phyloP scores from a whole-genome alignment of 2,797 vertebrate species.

The Mionectes olivaceus region DNA sequence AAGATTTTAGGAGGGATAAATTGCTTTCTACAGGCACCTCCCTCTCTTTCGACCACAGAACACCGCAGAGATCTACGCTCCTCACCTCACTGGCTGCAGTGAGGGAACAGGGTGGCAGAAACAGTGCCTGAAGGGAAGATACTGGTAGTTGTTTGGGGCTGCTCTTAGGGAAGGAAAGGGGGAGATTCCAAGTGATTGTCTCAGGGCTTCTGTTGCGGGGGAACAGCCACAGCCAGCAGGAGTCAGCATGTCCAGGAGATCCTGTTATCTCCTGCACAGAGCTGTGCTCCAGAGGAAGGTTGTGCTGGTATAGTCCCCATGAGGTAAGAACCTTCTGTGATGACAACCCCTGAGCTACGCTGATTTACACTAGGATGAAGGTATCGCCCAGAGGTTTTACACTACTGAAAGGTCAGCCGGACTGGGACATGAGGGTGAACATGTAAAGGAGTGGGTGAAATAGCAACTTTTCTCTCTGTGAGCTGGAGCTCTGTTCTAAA shows the following conservation, averaged over 20 bases:
- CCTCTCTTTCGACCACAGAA: not conserved
- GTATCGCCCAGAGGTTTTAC: slow-evolving; percentile 2
- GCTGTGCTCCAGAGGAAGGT: not conserved
- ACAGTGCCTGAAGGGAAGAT: not conserved
- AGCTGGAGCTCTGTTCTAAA: not conserved
- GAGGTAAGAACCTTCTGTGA: slow-evolving; percentile 10
- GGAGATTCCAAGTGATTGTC: not conserved
- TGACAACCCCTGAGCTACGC: not conserved
- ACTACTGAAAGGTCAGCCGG: slow-evolving; percentile 29
- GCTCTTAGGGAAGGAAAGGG: not conserved
- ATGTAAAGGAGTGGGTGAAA: not conserved
- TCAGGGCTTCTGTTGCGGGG: not conserved
- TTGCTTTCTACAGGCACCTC: not conserved
- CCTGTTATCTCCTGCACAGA: not conserved
- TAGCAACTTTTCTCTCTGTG: not conserved
- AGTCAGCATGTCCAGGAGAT: not conserved
- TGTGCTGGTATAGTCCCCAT: not conserved
- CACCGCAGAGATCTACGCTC: not conserved
- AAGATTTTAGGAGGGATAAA: not conserved
- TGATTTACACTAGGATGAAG: slow-evolving; percentile 39
- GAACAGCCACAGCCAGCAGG: not conserved
- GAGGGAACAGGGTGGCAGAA: not conserved
- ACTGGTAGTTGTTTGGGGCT: not conserved
- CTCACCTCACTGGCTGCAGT: not conserved
- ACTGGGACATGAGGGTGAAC: not conserved